Conservation (phyloP, 2,797 vertebrate species). For the Platalea minor region DNA sequence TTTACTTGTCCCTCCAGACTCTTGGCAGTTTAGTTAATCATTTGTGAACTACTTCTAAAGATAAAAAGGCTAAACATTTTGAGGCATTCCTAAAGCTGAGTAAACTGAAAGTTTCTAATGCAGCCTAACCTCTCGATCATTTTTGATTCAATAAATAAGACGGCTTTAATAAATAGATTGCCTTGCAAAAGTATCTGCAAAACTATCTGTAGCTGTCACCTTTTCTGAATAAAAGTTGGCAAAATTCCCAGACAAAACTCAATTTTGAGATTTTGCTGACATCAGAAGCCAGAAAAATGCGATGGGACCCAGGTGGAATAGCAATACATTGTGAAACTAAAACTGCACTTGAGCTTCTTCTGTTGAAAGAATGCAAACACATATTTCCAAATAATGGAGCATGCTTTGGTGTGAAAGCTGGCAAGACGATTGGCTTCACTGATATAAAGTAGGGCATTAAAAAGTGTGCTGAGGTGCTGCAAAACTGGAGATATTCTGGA, state of each 20-base stretch:
- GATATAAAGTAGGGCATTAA: not conserved
- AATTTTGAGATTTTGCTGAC: not conserved
- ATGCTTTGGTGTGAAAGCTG: not conserved
- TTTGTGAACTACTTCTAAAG: not conserved
- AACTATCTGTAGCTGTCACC: not conserved
- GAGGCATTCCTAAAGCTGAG: not conserved
- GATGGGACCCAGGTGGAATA: not conserved
- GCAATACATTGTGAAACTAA: not conserved
- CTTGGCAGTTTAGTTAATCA: not conserved
- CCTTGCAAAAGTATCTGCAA: not conserved
- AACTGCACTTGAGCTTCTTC: not conserved
- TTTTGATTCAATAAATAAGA: not conserved
- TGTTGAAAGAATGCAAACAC: not conserved
- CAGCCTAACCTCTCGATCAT: not conserved
- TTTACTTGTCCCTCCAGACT: not conserved
- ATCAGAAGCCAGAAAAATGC: not conserved
- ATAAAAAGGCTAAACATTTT: not conserved
- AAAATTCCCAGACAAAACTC: not conserved
- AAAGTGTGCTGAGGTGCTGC: not conserved
- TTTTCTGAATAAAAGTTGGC: not conserved
- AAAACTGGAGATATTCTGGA: not conserved
- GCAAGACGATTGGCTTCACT: not conserved
- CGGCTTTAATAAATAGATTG: not conserved
- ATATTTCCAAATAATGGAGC: not conserved
- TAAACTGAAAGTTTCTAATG: not conserved